Conservation (phyloP, 35 echinoderm and acorn worm species). For the Ophiothrix spiculata region DNA sequence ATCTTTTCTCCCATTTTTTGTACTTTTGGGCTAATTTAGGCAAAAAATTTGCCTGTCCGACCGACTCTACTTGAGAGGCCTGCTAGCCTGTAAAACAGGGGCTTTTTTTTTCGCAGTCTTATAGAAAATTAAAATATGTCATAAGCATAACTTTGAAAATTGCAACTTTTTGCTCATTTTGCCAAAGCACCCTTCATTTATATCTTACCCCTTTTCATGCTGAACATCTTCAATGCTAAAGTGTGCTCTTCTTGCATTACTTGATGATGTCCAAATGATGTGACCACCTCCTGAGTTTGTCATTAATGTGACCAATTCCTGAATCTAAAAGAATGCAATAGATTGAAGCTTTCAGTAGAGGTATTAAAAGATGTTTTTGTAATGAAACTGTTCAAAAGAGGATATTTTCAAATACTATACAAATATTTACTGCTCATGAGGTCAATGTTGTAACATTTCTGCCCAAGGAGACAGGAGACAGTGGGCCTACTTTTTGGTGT, state of each 20-base stretch:
- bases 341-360: background rate
- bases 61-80: too few species aligned
- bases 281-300: constrained; percentile 28
- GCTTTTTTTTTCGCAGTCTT: background rate
- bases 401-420: background rate
- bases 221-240: constrained; percentile 86
- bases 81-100: too few species aligned
- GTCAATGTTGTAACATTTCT: too few species aligned
- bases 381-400: background rate
- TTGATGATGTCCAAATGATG: constrained; percentile 94
- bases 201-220: constrained; percentile 82
- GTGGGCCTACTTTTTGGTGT: too few species aligned
- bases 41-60: too few species aligned
- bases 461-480: too few species aligned
- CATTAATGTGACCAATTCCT: constrained; percentile 57
- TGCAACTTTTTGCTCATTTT: too few species aligned
- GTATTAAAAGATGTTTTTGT: background rate
- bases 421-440: too few species aligned
- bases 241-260: constrained; percentile 65
- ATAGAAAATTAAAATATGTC: constrained; percentile 51
- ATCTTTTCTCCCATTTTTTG: too few species aligned
- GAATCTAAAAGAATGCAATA: constrained; percentile 33
- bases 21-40: background rate
- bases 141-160: too few species aligned
- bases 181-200: too few species aligned